Base-by-base conservation (phyloP, 2,113 vertebrate genomes). In the Odontophorus gujanensis region DNA sequence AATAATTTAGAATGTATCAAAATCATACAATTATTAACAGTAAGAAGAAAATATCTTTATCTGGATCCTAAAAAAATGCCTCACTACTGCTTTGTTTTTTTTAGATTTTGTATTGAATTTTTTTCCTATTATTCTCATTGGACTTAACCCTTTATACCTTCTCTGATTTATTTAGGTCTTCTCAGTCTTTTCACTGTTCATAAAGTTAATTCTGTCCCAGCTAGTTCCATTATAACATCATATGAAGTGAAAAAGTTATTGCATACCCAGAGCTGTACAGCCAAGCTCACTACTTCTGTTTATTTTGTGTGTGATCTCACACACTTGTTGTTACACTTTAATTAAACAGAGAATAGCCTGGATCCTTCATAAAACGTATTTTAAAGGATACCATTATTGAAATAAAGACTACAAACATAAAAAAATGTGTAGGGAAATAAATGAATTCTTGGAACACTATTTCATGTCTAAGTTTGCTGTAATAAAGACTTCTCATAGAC, bases 131-230 rank as follows among this genome's bases (percentile, higher is more conserved):
- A n/a, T 6, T 75, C 2, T 79, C 12, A n/a, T 53, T 7, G 63
- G 10, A 55, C 7, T 63, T 80, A 6, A 42, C 0, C 0, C 5
- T 58, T 90, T 6, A 7, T n/a, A 17, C 30, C 2, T 43, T 63
- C 47, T 78, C 30, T 28, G 28, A 28, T 13, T 80, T 66, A 25
- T 72, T 57, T 14, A 74, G 57, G 12, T 47, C 28, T 45, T 67
- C 24, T n/a, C 32, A 34, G n/a, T 66, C 26, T 12, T 75, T 16
- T 79, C 55, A 66, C 30, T 57, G 55, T 19, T 18, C 14, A 30
- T 18, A 57, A 57, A 11, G 16, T 11, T 57, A 57, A 32, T 18
- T 57, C 30, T 32, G 32, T 57, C 55, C 17, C 18, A 57, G 30
- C 17, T 28, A 32, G 30, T n/a, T 32, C 5, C 53, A 57, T 30